Evolutionary conservation across 92 coral and sea anemone genomes (phyloP), one percentile per base, ranked within the genome.

Genomic region (Plumapathes pennacea): DNA sequence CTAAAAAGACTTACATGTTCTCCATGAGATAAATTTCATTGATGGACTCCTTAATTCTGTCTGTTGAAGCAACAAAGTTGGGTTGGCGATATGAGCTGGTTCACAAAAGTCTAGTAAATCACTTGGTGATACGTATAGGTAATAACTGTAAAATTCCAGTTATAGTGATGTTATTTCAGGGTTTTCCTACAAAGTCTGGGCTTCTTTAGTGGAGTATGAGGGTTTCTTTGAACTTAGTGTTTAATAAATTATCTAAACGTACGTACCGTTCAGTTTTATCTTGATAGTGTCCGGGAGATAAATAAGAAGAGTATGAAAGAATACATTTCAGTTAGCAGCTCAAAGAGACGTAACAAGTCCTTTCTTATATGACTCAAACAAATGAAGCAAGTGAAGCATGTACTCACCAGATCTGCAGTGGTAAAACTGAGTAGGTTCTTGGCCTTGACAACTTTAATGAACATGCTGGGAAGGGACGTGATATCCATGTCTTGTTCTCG

Each of bases 21-120:
- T 96, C 79, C 99, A 94, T 94, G 62, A 94, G 86, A 59, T 94
- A 94, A 29, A 94, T 94, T 70, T 94, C 99, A 50, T 89, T 94
- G 67, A 85, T 64, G 4, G 99, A 94, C 46, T 94, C 97, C 46
- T 76, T 82, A 57, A 94, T 89, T 50, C 99, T 83, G 43, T 94
- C 99, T 94, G 53, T 0, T 50, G 52, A 50, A 45, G 46, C 43
- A 21, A 36, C 21, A 15, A 10, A 15, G 32, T 32, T 58, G 1
- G 33, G 14, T 18, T 11, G 22, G 1, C 20, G 25, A 9, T 13
- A 19, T 15, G 56, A n/a, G n/a, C n/a, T n/a, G n/a, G n/a, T n/a
- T n/a, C n/a, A n/a, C n/a, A n/a, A n/a, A n/a, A n/a, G n/a, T n/a
- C n/a, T n/a, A n/a, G n/a, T n/a, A n/a, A n/a, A n/a, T n/a, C n/a